These are phyloP conservation scores for Microcebus jonahi DNA, from an alignment of 2,113 vertebrate genomes.

Conservation along the genomic window DNA sequence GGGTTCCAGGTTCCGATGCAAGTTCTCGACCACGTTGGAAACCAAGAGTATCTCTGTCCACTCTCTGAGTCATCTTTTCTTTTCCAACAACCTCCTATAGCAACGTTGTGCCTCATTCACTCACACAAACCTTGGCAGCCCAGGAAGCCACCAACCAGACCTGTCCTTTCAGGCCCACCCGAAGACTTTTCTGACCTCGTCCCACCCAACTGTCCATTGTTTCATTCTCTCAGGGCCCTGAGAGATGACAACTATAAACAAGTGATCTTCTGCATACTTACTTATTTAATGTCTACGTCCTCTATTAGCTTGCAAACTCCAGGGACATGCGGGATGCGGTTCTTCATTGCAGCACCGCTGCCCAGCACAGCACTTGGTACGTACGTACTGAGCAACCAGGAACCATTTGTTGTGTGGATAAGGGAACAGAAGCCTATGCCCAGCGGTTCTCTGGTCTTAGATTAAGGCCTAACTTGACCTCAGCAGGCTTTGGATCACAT, in stretches of 20 bases:
- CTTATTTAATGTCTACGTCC: background rate
- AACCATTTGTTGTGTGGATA: background rate
- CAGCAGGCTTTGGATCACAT: background rate
- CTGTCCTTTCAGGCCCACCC: background rate
- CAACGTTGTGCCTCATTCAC: background rate
- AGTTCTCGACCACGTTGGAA: background rate
- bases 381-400: background rate
- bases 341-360: background rate
- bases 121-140: background rate
- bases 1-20: background rate
- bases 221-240: background rate
- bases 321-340: rapidly evolving
- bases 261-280: background rate
- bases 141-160: background rate
- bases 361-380: background rate
- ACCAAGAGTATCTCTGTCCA: background rate
- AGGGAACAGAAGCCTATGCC: background rate
- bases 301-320: background rate
- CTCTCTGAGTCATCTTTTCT: background rate
- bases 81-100: background rate
- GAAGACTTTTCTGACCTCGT: background rate
- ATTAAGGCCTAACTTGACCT: background rate
- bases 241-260: background rate
- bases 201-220: background rate
- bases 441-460: background rate